Base-by-base conservation (phyloP, 2,113 vertebrate genomes). In the Amphilophus citrinellus region DNA sequence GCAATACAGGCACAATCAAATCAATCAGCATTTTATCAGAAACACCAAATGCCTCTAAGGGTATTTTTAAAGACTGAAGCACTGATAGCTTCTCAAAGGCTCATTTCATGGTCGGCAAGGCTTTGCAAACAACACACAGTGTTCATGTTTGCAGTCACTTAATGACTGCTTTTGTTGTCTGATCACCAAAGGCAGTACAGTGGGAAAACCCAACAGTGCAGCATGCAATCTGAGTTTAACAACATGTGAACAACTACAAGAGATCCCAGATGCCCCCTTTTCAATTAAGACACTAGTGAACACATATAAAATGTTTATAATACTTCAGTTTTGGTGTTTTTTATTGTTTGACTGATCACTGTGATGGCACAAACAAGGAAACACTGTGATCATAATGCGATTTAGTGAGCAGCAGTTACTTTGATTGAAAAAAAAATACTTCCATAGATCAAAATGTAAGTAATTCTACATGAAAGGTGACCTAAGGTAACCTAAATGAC, bases 91-190 rank as follows among this genome's bases (percentile, higher is more conserved):
- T 88, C 84, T 82, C 84, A 13, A 50, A 76, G 79, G 68, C 88
- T 91, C 44, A 87, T 93, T 91, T 92, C 79, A 82, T 89, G 87
- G 87, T 89, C 39, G 22, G 83, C 66, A 80, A 90, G 84, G 61
- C 84, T 84, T 82, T 61, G 65, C 65, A 91, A 90, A 91, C 88
- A 87, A 85, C 87, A 86, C 61, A 83, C 71, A 86, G 78, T 61
- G 61, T 75, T 89, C 71, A 65, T 87, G 91, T 91, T 92, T 81
- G 84, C 82, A 35, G 57, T 77, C 84, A 80, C 81, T 84, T 93
- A 93, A 85, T 93, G 87, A 86, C 88, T 63, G 86, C 65, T 82
- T 88, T 86, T 91, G 82, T 84, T 90, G 84, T 90, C 86, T 86
- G 79, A 86, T 92, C 83, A 89, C 83, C 77, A 85, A 83, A 84